Evolutionary conservation across 1,140 invertebrate species (phyloP).

Genomic region (Agrypnia vestita): DNA sequence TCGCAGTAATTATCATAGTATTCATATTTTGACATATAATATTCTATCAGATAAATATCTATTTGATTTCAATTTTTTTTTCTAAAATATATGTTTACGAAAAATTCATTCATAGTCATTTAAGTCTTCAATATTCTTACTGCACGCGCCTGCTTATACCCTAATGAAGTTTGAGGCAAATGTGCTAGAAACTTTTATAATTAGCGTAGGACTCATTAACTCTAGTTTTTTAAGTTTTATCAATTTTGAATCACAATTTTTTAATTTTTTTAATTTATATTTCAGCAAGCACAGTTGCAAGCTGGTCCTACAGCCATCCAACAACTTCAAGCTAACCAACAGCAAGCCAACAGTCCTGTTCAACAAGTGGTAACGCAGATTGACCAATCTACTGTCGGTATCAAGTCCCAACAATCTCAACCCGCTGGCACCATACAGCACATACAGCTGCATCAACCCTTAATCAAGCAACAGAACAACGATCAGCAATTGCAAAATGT

Average conservation of each 20-base stretch:
- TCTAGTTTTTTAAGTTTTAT: too few relatives aligned
- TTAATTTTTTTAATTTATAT: conserved; percentile 35
- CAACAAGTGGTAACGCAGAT: conserved; percentile 48
- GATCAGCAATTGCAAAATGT: conserved; percentile 54
- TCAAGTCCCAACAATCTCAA: conserved; percentile 32
- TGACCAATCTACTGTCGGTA: conserved; percentile 4
- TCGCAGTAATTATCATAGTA: too few relatives aligned
- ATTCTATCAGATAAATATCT: too few relatives aligned
- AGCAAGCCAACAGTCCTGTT: conserved; percentile 45
- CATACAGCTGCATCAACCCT: conserved; percentile 53
- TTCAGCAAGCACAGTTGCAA: conserved; percentile 71
- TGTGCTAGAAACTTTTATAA: neutral
- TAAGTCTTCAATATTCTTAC: too few relatives aligned
- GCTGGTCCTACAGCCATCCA: conserved; percentile 63
- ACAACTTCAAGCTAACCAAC: conserved; percentile 53
- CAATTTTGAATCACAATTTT: too few relatives aligned
- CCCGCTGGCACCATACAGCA: conserved; percentile 46
- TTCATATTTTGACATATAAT: too few relatives aligned
- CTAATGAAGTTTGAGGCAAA: too few relatives aligned
- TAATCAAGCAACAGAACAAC: conserved; percentile 46
- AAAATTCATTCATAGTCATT: too few relatives aligned
- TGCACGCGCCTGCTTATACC: too few relatives aligned
- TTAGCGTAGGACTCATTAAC: neutral
- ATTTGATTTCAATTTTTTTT: too few relatives aligned
- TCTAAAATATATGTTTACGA: too few relatives aligned